Base-by-base conservation (phyloP, 2,113 vertebrate genomes). In the Parotia lawesii region DNA sequence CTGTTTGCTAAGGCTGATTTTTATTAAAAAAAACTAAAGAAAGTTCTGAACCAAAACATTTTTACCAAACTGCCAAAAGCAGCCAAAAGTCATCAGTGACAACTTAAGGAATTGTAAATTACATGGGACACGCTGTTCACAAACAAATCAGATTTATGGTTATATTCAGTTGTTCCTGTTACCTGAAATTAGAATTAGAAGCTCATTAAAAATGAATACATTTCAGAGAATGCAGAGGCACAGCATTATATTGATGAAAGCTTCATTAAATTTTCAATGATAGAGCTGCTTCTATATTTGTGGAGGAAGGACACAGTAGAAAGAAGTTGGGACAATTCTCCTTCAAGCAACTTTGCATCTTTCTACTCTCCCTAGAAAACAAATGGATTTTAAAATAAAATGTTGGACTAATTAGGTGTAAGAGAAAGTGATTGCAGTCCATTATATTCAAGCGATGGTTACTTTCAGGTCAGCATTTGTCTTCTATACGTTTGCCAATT, bases 181-280 rank as follows among this genome's bases (percentile, higher is more conserved):
- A 98, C 94, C 95, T 97, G 96, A 97, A 97, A 96, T 97, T 88
- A 97, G 89, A 97, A 97, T 66, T 95, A 96, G 93, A 97, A 91
- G 78, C 75, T 97, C 97, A 98, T 98, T 96, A 98, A 98, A 98
- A 97, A 98, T 98, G 48, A 85, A 98, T 97, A 87, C 4, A 45
- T 84, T 96, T 94, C 91, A 95, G 94, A 93, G 87, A 96, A 94
- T 73, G 94, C 70, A 96, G 96, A 97, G 61, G 76, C 91, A 95
- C 94, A 96, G 97, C 94, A 97, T 92, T 96, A 94, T 97, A 97
- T 96, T 96, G 98, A 98, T 94, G 94, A 92, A 97, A 94, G 29
- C 87, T 74, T 98, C 97, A 98, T 98, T 97, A 98, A 96, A 98
- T 98, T 98, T 98, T 98, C 97, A 97, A 95, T 97, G 95, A 85